Conservation (phyloP, 2,888 invertebrate genomes). For the Drymonia ruficornis region DNA sequence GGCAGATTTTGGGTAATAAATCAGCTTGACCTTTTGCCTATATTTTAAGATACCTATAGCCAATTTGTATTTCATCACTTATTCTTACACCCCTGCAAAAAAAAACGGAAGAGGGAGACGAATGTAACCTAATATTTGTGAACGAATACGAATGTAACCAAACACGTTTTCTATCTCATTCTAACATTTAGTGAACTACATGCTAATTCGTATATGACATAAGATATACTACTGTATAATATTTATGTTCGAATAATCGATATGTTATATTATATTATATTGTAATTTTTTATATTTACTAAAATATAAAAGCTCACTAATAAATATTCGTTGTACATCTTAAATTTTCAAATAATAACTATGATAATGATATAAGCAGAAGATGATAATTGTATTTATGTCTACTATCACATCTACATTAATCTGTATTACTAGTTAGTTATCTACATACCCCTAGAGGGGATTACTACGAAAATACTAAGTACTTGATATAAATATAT, state of each 20-base stretch:
- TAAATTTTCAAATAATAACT: conserved; percentile 7
- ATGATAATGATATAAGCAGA: background rate
- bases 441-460: background rate
- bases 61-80: no score
- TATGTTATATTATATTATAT: conserved; percentile 21
- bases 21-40: no score
- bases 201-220: background rate
- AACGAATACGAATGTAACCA: no score
- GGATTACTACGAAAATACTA: background rate
- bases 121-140: no score
- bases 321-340: conserved; percentile 49
- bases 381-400: conserved; percentile 20
- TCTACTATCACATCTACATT: conserved; percentile 42
- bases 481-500: no score
- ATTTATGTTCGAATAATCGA: conserved; percentile 10
- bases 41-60: no score
- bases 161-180: background rate
- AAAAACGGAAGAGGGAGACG: no score
- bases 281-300: conserved; percentile 19
- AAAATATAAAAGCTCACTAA: conserved; percentile 36
- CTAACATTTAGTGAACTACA: background rate
- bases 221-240: conserved; percentile 6
- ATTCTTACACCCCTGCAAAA: no score
- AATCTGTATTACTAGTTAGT: background rate
- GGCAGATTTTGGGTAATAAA: no score